A percentile compares a stretch with the other conserved stretches of the same genome.
phyloP scores from a whole-genome alignment of 2,888 invertebrate species.

The Choreutis nemorana region DNA sequence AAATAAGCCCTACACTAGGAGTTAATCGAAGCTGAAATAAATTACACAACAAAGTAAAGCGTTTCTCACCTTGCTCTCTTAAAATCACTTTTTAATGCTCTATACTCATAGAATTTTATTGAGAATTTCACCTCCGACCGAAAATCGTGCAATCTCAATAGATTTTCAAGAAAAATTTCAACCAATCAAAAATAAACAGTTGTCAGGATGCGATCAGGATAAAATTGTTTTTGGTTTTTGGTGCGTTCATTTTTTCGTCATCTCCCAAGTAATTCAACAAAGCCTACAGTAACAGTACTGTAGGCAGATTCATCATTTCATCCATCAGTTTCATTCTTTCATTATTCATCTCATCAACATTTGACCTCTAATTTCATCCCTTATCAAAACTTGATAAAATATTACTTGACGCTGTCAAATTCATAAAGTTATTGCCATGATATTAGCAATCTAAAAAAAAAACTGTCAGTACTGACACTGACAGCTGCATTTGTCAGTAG shows the following conservation, averaged over 20 bases:
- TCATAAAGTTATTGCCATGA: too few relatives aligned
- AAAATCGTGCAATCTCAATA: constrained; percentile 12
- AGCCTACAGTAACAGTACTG: too few relatives aligned
- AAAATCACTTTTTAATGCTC: constrained; percentile 5
- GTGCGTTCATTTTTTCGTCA: constrained; percentile 29
- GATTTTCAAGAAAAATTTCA: constrained; percentile 18
- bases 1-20: constrained; percentile 6
- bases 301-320: too few relatives aligned
- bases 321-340: too few relatives aligned
- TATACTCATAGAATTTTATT: constrained; percentile 10
- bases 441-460: too few relatives aligned
- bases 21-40: not conserved
- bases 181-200: constrained; percentile 62
- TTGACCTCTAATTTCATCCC: too few relatives aligned
- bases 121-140: constrained; percentile 6
- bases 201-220: constrained; percentile 23
- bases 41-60: not conserved
- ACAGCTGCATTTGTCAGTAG: too few relatives aligned
- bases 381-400: too few relatives aligned
- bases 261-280: too few relatives aligned
- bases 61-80: constrained; percentile 12
- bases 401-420: too few relatives aligned
- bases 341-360: too few relatives aligned
- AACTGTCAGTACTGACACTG: too few relatives aligned
- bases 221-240: constrained; percentile 17